phyloP scores from a whole-genome alignment of 2,888 invertebrate genomes.

The Agrypnus murinus region DNA sequence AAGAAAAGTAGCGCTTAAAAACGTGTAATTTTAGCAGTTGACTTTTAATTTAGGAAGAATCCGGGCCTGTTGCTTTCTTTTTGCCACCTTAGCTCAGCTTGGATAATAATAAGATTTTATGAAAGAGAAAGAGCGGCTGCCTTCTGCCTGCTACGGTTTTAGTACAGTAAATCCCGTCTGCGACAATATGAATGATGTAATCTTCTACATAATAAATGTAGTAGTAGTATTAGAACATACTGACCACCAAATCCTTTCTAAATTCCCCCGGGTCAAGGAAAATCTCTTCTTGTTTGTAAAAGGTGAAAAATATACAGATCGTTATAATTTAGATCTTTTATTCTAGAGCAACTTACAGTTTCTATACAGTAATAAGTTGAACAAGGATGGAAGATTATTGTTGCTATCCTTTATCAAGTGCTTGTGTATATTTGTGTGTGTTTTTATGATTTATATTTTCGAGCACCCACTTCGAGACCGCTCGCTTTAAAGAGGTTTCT shows the following conservation, averaged over 20 bases:
- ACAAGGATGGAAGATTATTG: no score
- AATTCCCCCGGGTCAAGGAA: conserved; percentile 12
- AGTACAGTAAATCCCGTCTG: not conserved
- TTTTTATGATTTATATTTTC: conserved; percentile 6
- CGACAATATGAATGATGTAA: conserved; percentile 22
- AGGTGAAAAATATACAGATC: not conserved
- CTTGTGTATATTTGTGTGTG: not conserved
- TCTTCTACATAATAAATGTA: not conserved
- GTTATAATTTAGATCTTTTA: no score
- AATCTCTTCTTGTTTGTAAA: not conserved
- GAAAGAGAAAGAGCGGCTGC: not conserved
- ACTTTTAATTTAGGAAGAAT: not conserved
- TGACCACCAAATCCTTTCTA: conserved; percentile 24
- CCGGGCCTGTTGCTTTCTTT: not conserved
- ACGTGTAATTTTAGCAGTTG: no score
- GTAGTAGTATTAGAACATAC: no score
- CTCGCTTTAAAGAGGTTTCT: not conserved
- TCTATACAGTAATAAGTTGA: no score
- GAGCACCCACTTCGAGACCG: not conserved
- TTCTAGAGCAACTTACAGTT: no score
- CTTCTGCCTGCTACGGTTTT: not conserved
- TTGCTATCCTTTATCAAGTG: no score
- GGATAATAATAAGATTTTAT: not conserved
- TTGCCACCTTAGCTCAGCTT: no score
- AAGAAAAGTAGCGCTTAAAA: no score